A percentile compares a stretch with the other conserved stretches of the same genome.
phyloP scores from a whole-genome alignment of 2,113 vertebrate genomes.

The Suncus etruscus region DNA sequence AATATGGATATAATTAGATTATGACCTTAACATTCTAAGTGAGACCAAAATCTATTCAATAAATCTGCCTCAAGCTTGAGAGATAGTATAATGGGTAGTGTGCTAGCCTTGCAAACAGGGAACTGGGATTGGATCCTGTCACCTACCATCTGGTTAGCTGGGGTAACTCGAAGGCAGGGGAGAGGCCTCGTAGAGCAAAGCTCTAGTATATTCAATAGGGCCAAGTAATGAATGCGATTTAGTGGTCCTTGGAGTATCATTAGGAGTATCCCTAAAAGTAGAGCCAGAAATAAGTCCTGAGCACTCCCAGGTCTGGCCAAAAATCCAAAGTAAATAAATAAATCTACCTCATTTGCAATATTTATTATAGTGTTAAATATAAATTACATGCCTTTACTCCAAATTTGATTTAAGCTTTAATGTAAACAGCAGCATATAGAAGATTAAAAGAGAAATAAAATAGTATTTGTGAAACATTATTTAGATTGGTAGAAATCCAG shows the following conservation, averaged over 20 bases:
- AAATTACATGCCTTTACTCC: conserved; percentile 60
- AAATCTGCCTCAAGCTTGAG: not conserved
- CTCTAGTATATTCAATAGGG: too few relatives aligned
- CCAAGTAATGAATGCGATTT: too few relatives aligned
- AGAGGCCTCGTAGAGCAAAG: too few relatives aligned
- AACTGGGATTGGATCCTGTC: too few relatives aligned
- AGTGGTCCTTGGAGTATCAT: too few relatives aligned
- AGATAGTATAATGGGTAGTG: too few relatives aligned
- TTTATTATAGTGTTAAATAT: conserved; percentile 8
- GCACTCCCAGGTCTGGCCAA: too few relatives aligned
- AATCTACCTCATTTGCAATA: not conserved
- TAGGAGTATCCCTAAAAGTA: too few relatives aligned
- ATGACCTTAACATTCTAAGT: not conserved
- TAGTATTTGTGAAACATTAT: conserved; percentile 21
- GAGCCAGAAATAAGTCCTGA: too few relatives aligned
- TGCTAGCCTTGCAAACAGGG: too few relatives aligned
- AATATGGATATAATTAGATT: not conserved
- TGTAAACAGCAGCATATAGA: not conserved
- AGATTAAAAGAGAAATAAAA: not conserved
- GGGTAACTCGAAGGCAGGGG: too few relatives aligned
- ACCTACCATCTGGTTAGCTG: too few relatives aligned
- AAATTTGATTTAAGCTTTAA: conserved; percentile 58
- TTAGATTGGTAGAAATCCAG: not conserved
- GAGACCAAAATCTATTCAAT: not conserved
- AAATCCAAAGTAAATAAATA: not conserved